phyloP scores from a whole-genome alignment of 1,140 invertebrate genomes.

The Polypedilum pembai region DNA sequence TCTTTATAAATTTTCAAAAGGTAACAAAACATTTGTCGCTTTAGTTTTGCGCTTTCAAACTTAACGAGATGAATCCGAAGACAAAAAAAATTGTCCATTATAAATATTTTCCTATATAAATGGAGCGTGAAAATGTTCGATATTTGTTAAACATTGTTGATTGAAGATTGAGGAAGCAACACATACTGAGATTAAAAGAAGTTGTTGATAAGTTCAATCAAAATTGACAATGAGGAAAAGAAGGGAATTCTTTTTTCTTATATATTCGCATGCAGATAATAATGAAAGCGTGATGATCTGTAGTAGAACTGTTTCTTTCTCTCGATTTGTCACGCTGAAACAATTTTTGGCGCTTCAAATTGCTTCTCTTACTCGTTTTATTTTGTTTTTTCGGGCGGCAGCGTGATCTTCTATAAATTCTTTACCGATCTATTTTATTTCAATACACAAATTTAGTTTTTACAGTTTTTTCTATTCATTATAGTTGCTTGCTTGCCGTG shows the following conservation, averaged over 20 bases:
- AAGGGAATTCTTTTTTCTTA: too few relatives aligned
- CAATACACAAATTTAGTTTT: too few relatives aligned
- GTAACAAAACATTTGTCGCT: not conserved
- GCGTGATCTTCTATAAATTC: too few relatives aligned
- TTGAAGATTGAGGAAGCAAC: not conserved
- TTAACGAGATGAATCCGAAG: not conserved
- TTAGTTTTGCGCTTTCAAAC: not conserved
- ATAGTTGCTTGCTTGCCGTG: not conserved
- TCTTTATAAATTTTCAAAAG: not conserved
- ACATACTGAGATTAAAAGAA: too few relatives aligned
- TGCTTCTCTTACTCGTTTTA: not conserved
- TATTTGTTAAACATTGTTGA: not conserved
- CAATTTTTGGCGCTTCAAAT: slow-evolving; percentile 25
- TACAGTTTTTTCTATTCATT: not conserved
- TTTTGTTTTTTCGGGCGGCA: not conserved
- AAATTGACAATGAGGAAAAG: too few relatives aligned
- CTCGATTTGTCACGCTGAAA: slow-evolving; percentile 7
- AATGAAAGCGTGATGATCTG: too few relatives aligned
- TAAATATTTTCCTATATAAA: not conserved
- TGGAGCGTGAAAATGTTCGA: slow-evolving; percentile 4
- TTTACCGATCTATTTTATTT: too few relatives aligned
- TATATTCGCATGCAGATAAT: too few relatives aligned
- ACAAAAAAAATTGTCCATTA: not conserved
- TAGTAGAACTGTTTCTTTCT: not conserved
- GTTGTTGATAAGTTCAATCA: too few relatives aligned